phyloP scores from a whole-genome alignment of 2,113 vertebrate species.

The Thamnophis sirtalis region DNA sequence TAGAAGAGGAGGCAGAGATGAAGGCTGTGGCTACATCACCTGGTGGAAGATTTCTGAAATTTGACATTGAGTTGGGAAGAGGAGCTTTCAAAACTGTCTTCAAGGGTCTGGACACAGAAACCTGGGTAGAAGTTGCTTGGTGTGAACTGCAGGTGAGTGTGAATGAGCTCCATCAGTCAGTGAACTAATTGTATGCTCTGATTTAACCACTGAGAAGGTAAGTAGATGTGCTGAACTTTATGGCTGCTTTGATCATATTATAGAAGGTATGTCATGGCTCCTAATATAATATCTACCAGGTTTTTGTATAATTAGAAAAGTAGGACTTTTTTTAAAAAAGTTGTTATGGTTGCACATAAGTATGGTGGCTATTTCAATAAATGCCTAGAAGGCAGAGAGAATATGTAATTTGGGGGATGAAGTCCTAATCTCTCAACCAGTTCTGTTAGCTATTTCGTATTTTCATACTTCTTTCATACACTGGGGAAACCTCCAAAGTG shows the following conservation, averaged over 20 bases:
- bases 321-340: background rate
- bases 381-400: background rate
- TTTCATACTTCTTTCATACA: background rate
- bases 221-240: background rate
- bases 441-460: background rate
- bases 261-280: background rate
- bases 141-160: conserved; percentile 89
- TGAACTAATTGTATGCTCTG: background rate
- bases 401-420: background rate
- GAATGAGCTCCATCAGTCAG: conserved; percentile 18
- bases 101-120: conserved; percentile 92
- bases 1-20: conserved; percentile 92
- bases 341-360: background rate
- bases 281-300: background rate
- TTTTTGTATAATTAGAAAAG: background rate
- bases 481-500: background rate
- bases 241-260: background rate
- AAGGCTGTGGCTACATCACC: conserved; percentile 93
- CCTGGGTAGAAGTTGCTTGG: conserved; percentile 95
- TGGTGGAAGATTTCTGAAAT: conserved; percentile 88
- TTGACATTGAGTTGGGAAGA: conserved; percentile 89
- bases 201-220: background rate
- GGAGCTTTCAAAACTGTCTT: conserved; percentile 94
- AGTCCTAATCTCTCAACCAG: background rate
- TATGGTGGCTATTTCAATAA: background rate